Evolutionary conservation across 2,113 vertebrate genomes (phyloP), one percentile per base, ranked within the genome.

Genomic region (Periophthalmus modestus): DNA sequence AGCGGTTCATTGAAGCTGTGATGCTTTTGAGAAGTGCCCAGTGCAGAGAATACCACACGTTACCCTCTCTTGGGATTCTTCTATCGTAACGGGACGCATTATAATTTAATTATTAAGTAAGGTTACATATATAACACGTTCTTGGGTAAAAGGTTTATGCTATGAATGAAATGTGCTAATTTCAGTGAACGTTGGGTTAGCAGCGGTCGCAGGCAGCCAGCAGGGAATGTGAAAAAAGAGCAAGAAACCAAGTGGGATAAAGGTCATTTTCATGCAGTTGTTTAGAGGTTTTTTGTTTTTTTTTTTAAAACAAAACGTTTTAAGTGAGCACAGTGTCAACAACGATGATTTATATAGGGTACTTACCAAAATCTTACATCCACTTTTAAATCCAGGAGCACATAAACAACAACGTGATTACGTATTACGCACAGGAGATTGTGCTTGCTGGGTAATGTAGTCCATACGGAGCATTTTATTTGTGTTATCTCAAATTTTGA

Each of bases 331-430:
- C 15, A 4, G 0, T 11, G 5, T 3, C 19, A 7, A 63, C 19
- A 33, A 21, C 7, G 3, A 34, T 46, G 14, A 0, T 18, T 55
- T 68, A 67, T 74, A 48, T 50, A 50, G 65, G 73, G 57, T 70
- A 47, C 87, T 90, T 81, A 86, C 88, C 73, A 54, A 72, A 69
- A 79, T 57, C 5, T 33, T 34, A 28, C 75, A 71, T 78, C 71
- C 67, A 84, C 68, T 89, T 94, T 94, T 89, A 92, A 93, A 94
- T 90, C 88, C 84, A 72, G 73, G 77, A 85, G 85, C 89, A 62
- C 28, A 57, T 33, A 57, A 74, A 67, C 28, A 13, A 85, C 87
- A 13, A 85, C 87, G 90, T 84, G 71, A 89, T 82, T 74, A 24
- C 91, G 89, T 85, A 52, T 28, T 59, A 82, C 71, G 73, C 63